These are phyloP conservation scores for Diglossa brunneiventris DNA, from an alignment of 2,113 vertebrate species.

Conservation along the genomic window DNA sequence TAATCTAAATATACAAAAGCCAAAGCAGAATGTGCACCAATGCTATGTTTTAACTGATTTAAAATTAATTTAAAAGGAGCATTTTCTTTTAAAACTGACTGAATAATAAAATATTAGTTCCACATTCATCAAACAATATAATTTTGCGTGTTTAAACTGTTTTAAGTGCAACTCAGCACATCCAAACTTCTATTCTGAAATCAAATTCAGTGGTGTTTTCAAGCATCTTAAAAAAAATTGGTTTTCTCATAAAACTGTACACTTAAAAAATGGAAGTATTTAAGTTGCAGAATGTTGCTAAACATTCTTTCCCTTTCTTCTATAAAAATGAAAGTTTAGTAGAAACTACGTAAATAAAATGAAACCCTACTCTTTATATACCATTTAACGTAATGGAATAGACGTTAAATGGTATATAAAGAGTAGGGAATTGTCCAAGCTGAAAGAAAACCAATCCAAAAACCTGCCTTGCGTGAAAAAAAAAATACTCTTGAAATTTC, in stretches of 20 bases:
- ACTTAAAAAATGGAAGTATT: not conserved
- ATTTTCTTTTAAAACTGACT: not conserved
- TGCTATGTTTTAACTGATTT: not conserved
- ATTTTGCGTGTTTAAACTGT: not conserved
- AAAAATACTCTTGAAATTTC: not conserved
- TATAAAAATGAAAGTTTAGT: not conserved
- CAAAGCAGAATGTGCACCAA: not conserved
- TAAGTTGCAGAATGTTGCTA: not conserved
- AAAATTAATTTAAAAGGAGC: not conserved
- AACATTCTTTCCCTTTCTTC: not conserved
- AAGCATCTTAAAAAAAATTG: not conserved
- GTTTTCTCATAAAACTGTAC: not conserved
- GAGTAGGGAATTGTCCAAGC: not conserved
- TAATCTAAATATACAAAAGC: not conserved
- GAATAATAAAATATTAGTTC: not conserved
- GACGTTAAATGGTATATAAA: too few relatives aligned
- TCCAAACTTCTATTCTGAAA: not conserved
- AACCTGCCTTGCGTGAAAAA: not conserved
- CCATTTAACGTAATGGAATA: rapidly evolving
- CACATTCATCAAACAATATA: not conserved
- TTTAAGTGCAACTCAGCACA: not conserved
- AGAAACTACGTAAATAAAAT: not conserved
- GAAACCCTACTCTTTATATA: not conserved
- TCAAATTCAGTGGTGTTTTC: not conserved
- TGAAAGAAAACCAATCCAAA: not conserved